phyloP scores from a whole-genome alignment of 2,113 vertebrate species.

The Athene noctua region DNA sequence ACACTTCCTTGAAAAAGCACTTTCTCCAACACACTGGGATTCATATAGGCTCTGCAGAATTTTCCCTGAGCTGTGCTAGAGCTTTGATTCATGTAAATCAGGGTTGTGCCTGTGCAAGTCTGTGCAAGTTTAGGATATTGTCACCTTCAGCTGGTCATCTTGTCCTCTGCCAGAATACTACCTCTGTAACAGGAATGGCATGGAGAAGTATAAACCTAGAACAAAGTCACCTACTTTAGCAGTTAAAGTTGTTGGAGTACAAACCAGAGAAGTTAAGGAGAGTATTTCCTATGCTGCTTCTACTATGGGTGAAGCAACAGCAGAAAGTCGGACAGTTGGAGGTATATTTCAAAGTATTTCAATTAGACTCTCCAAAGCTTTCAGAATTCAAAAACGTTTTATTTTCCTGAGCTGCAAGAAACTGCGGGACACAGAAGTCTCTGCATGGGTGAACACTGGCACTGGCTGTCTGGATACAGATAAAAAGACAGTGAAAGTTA shows the following conservation, averaged over 20 bases:
- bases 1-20: background rate
- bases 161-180: background rate
- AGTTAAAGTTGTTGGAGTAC: background rate
- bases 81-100: background rate
- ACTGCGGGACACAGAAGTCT: background rate
- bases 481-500: background rate
- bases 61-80: background rate
- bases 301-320: background rate
- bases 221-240: background rate
- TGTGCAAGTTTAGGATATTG: background rate
- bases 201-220: background rate
- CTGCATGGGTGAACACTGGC: background rate
- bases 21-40: background rate
- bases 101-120: background rate
- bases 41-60: background rate
- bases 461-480: background rate
- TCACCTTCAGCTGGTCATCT: background rate
- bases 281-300: background rate
- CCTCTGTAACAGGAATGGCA: background rate
- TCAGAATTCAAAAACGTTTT: background rate
- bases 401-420: background rate
- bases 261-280: background rate
- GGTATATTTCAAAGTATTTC: background rate
- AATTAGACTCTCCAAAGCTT: background rate
- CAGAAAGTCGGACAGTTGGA: background rate